These are phyloP conservation scores for Eumacrocentrus americanus DNA, from an alignment of 2,888 invertebrate genomes.

Conservation along the genomic window DNA sequence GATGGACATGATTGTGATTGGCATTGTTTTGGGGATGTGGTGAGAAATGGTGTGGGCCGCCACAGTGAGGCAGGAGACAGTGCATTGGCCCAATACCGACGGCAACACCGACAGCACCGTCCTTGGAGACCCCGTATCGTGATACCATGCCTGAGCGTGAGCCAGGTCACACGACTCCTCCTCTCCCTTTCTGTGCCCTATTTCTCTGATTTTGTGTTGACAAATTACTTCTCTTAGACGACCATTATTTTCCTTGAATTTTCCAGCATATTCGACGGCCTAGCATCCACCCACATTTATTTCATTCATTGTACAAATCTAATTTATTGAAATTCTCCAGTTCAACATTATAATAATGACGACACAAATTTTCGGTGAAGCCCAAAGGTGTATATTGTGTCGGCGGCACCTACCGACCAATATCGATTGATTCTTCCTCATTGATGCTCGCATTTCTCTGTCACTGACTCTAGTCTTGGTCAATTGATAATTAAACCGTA, in stretches of 20 bases:
- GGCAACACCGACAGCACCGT: conserved; percentile 56
- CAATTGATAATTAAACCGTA: not conserved
- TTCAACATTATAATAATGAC: not conserved
- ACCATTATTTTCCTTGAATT: too few species aligned
- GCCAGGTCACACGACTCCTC: not conserved
- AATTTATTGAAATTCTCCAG: too few species aligned
- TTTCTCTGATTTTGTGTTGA: too few species aligned
- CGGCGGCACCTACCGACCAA: not conserved
- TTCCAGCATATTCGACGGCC: too few species aligned
- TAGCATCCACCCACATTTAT: too few species aligned
- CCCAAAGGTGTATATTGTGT: not conserved
- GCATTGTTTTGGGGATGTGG: conserved; percentile 51
- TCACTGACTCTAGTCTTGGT: not conserved
- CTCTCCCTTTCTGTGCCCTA: not conserved
- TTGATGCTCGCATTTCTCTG: not conserved
- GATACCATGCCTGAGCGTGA: conserved; percentile 55
- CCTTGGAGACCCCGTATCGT: conserved; percentile 56
- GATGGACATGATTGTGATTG: conserved; percentile 55
- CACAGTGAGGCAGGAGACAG: conserved; percentile 49
- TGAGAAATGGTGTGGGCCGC: conserved; percentile 51
- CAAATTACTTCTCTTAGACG: too few species aligned
- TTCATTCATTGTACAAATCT: too few species aligned
- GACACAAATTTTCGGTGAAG: not conserved
- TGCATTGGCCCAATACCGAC: conserved; percentile 49
- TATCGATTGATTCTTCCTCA: conserved; percentile 6